Percentiles rank a stretch among this genome's conserved stretches.
Evolutionary conservation across 2,797 vertebrate genomes (phyloP).

Genomic region (Loris lydekkerianus): DNA sequence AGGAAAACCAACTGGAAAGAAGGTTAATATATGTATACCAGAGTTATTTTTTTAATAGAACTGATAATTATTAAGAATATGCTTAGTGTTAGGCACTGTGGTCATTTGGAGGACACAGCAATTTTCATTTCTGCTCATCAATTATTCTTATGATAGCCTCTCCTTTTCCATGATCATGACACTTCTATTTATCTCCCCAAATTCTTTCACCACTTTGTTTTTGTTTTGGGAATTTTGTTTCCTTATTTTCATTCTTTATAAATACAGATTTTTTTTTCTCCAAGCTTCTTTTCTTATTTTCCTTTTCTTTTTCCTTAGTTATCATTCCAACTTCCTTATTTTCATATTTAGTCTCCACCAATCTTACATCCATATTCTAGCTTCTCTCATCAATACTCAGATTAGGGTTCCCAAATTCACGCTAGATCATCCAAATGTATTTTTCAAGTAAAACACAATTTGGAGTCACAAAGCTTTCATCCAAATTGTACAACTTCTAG

Average conservation of each 20-base stretch:
- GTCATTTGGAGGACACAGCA: not conserved
- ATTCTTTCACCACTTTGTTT: not conserved
- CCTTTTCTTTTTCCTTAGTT: not conserved
- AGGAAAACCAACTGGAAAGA: slow-evolving; percentile 1
- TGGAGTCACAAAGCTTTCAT: not conserved
- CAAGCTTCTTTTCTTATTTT: not conserved
- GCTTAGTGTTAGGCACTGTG: not conserved
- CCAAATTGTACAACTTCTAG: not conserved
- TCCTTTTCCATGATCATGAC: not conserved
- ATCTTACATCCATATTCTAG: not conserved
- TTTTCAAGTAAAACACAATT: slow-evolving; percentile 11
- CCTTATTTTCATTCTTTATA: not conserved
- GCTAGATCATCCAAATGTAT: not conserved
- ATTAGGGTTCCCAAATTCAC: not conserved
- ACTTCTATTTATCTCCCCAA: not conserved
- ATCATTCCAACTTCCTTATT: not conserved
- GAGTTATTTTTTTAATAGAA: not conserved
- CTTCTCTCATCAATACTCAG: not conserved
- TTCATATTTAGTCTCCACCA: not conserved
- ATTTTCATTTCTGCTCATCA: not conserved
- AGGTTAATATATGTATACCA: not conserved
- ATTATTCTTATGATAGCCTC: not conserved
- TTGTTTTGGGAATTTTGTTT: not conserved
- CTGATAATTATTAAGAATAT: not conserved
- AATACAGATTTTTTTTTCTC: not conserved